phyloP scores from a whole-genome alignment of 2,113 vertebrate species.

The Eulacestoma nigropectus region DNA sequence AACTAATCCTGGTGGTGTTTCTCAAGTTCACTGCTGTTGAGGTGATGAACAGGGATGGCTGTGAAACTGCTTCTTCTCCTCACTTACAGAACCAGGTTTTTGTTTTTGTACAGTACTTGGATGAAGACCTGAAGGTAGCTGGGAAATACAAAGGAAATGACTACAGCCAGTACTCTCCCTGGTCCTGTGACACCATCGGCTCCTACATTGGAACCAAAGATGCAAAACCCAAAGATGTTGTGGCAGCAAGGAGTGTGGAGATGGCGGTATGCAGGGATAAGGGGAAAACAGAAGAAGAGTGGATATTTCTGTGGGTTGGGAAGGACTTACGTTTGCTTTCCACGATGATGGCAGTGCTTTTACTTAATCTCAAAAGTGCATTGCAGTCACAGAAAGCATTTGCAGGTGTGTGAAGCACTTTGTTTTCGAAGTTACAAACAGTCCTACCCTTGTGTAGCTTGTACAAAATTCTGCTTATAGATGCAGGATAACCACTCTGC shows the following conservation, averaged over 20 bases:
- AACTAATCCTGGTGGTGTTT: not conserved
- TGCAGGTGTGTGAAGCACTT: not conserved
- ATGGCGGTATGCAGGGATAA: constrained; percentile 83
- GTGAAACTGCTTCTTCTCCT: not conserved
- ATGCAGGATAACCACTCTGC: not conserved
- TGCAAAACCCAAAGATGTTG: constrained; percentile 92
- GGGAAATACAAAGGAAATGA: constrained; percentile 90
- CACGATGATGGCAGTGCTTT: not conserved
- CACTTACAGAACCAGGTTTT: constrained; percentile 49
- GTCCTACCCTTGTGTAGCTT: not conserved
- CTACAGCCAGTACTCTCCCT: constrained; percentile 97
- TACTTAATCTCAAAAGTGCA: not conserved
- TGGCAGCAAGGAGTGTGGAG: constrained; percentile 83
- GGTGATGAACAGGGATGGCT: not conserved
- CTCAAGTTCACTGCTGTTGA: not conserved
- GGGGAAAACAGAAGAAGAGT: not conserved
- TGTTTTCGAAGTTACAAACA: not conserved
- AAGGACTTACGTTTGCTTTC: not conserved
- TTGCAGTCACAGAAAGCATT: not conserved
- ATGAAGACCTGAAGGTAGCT: constrained; percentile 86
- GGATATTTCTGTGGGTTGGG: not conserved
- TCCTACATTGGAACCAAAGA: constrained; percentile 99
- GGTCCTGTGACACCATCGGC: constrained; percentile 98
- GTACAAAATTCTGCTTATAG: not conserved
- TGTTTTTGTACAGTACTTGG: constrained; percentile 81